Evolutionary conservation across 2,888 invertebrate genomes (phyloP), one percentile per base, ranked within the genome.

Genomic region (Diploptera punctata): DNA sequence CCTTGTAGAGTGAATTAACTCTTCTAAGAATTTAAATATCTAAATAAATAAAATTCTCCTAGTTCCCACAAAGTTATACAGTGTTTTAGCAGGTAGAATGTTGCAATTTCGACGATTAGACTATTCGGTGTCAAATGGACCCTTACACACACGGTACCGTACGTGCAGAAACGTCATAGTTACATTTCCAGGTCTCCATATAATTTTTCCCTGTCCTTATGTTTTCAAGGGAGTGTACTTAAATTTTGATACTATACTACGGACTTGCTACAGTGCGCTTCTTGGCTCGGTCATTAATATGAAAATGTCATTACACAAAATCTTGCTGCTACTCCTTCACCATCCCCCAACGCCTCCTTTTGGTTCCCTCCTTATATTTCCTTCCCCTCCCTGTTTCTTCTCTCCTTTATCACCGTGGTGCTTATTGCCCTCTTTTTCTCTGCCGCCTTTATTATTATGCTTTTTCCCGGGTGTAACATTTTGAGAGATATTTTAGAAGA

Each of bases 401-500:
- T 26, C 65, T 47, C 47, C 65, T 65, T 65, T 65, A 65, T 65
- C 65, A 24, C 65, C 65, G 65, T 70, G 67, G 67, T 67, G 70
- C 67, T 31, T 73, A 73, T 73, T 73, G 68, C 60, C 49, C 47
- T 60, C 72, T 61, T 72, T 72, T 72, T 72, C 68, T 33, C 60
- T 49, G 19, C 67, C 31, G 44, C 65, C 69, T 68, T 69, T 70
- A 54, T 70, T 73, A 69, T 73, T 57, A 69, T 73, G 73, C 68
- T 70, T 73, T 73, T 73, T 73, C 73, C 73, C 67, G 67, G 33
- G 69, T 70, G 73, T 67, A 73, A 67, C 70, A 73, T 73, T 73
- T 70, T 71, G 54, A 52, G 71, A 71, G 71, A 71, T 71, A 71
- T 71, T 71, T 71, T 52, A 60, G 69, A 60, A 61, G 61, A 21